A percentile compares a stretch with the other conserved stretches of the same genome.
Evolutionary conservation across 2,888 invertebrate genomes (phyloP).

Genomic region (Epiblema foenella): DNA sequence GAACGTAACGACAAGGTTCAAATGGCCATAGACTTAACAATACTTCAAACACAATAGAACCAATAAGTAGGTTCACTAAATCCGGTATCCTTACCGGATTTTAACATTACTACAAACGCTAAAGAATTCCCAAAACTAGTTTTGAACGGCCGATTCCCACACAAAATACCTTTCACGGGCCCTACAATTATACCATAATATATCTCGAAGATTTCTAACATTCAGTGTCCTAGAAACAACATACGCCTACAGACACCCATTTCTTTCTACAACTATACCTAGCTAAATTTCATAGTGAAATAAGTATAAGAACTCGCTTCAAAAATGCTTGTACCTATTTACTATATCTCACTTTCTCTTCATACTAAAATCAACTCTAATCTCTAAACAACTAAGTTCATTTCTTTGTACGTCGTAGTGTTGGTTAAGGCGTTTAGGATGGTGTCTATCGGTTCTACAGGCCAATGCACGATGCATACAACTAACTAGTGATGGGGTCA

Average conservation of each 20-base stretch:
- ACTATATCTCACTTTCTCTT: neutral
- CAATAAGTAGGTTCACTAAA: neutral
- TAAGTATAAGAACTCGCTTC: constrained; percentile 82
- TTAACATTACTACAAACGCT: constrained; percentile 1
- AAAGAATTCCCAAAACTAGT: constrained; percentile 35
- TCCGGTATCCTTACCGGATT: constrained; percentile 12
- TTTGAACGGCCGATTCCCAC: constrained; percentile 35
- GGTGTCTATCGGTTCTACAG: constrained; percentile 73
- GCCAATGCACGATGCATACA: constrained; percentile 85
- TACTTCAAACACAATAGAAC: neutral
- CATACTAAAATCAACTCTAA: constrained; percentile 46
- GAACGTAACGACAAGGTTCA: neutral
- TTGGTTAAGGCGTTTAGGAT: constrained; percentile 58
- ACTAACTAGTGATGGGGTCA: constrained; percentile 78
- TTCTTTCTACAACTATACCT: constrained; percentile 83
- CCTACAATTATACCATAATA: constrained; percentile 61
- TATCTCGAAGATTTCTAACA: constrained; percentile 78
- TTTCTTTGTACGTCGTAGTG: constrained; percentile 46
- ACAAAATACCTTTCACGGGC: constrained; percentile 39
- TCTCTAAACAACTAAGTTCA: neutral
- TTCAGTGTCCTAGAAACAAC: constrained; percentile 80
- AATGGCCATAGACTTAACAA: neutral
- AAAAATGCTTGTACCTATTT: constrained; percentile 62
- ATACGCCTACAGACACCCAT: constrained; percentile 77
- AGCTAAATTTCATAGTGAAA: constrained; percentile 84